phyloP scores from a whole-genome alignment of 2,113 vertebrate genomes.

The Nibea albiflora region DNA sequence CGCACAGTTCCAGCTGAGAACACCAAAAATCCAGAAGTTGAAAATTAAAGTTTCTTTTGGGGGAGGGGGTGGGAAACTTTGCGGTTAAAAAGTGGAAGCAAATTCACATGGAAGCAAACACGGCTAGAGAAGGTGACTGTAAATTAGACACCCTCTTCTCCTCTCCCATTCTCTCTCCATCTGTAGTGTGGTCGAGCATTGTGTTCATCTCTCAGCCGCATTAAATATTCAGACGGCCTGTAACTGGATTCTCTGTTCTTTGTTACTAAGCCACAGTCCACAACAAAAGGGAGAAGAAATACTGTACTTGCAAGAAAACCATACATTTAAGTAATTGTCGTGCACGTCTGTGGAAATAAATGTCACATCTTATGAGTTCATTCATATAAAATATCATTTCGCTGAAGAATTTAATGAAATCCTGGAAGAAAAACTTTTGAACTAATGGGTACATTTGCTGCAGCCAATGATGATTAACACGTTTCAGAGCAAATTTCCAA shows the following conservation, averaged over 20 bases:
- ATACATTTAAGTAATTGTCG: conserved; percentile 19
- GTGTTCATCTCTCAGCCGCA: conserved; percentile 80
- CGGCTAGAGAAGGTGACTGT: conserved; percentile 59
- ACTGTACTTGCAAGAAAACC: conserved; percentile 39
- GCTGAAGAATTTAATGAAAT: neutral
- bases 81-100: conserved; percentile 4
- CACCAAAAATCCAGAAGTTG: conserved; percentile 1
- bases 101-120: conserved; percentile 45
- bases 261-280: conserved; percentile 81
- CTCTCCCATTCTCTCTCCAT: conserved; percentile 64
- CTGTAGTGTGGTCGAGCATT: conserved; percentile 78
- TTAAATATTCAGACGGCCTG: conserved; percentile 85
- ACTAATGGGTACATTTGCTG: neutral
- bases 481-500: neutral
- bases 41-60: neutral
- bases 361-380: neutral
- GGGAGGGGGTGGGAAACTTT: neutral
- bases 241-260: conserved; percentile 80
- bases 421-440: neutral
- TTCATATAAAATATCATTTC: neutral
- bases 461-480: neutral
- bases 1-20: conserved; percentile 77
- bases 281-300: conserved; percentile 74
- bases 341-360: conserved; percentile 5
- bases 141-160: conserved; percentile 73